Base-by-base conservation (phyloP, 2,797 vertebrate species). In the Melopsittacus undulatus region DNA sequence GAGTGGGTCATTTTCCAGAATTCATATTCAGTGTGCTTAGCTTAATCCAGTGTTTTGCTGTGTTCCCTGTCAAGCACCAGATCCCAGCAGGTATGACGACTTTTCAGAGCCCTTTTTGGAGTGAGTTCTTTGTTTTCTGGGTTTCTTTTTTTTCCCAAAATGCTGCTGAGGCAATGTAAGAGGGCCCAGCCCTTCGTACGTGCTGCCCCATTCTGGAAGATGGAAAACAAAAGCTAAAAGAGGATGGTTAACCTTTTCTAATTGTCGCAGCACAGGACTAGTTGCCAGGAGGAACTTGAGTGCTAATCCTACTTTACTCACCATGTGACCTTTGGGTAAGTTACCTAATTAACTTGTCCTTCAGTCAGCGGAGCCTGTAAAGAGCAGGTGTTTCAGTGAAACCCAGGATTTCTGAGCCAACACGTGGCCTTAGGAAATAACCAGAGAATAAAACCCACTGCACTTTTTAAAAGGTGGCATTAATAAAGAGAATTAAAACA, bases 171-270 rank as follows among this genome's bases (percentile, higher is more conserved):
- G 81, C 59, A 38, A 45, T 22, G 54, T 83, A 83, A 73, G 22
- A 29, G 1, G 0, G 80, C 64, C 70, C 77, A 89, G 52, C 32
- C 56, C 54, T 92, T 94, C 0, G 4, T 96, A 97, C 82, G 29
- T 96, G 95, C 93, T 86, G 86, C 88, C 68, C 83, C 83, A 76
- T 91, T 85, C 95, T 94, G 86, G 86, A 93, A 95, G 45, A 62
- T 59, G 62, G 66, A 94, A 95, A 96, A 97, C 94, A 96, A 96
- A 97, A 94, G 95, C 94, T 95, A 96, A 96, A 96, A 96, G 94
- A 94, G 93, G 96, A 87, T 89, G 59, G 94, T 92, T 96, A 95
- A 96, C 93, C 95, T 97, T 97, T 97, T 91, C 95, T 95, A 95
- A 95, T 95, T 96, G 93, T 95, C 85, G 13, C 66, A 90, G 94